Evolutionary conservation across 2,797 vertebrate species (phyloP).

Genomic region (Sebastiscus albofasciatus): DNA sequence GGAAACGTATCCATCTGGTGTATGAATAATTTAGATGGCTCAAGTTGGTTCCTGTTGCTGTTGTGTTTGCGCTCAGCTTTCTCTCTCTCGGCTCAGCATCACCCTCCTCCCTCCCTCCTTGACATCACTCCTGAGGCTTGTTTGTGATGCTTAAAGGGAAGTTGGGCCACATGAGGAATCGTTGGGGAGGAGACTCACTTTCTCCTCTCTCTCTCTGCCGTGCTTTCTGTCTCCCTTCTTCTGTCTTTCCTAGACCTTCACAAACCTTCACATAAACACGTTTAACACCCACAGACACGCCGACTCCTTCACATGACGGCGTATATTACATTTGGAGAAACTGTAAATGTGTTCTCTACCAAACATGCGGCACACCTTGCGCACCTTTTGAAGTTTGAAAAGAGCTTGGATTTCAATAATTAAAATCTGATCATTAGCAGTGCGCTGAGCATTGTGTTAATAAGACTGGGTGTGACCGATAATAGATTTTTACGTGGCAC

Average conservation of each 20-base stretch:
- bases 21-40: slow-evolving; percentile 99
- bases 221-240: slow-evolving; percentile 43
- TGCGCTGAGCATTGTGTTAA: slow-evolving; percentile 39
- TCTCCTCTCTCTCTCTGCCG: slow-evolving; percentile 39
- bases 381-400: slow-evolving; percentile 42
- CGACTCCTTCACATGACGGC: slow-evolving; percentile 14
- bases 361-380: slow-evolving; percentile 22
- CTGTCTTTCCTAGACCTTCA: slow-evolving; percentile 39
- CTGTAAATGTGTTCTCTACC: slow-evolving; percentile 2
- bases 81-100: slow-evolving; percentile 67
- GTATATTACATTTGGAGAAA: background rate
- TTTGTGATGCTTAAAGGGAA: slow-evolving; percentile 88
- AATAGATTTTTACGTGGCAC: slow-evolving; percentile 45
- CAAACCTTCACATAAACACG: slow-evolving; percentile 49
- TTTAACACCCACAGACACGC: slow-evolving; percentile 42
- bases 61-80: slow-evolving; percentile 89
- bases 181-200: slow-evolving; percentile 70
- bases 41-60: slow-evolving; percentile 99
- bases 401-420: slow-evolving; percentile 38
- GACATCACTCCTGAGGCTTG: slow-evolving; percentile 84
- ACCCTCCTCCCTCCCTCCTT: slow-evolving; percentile 82
- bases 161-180: slow-evolving; percentile 79
- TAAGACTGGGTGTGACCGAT: slow-evolving; percentile 43
- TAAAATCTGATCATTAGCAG: slow-evolving; percentile 39
- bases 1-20: slow-evolving; percentile 98